Base-by-base conservation (phyloP, 1,140 invertebrate genomes). In the Drosophila neocordata region DNA sequence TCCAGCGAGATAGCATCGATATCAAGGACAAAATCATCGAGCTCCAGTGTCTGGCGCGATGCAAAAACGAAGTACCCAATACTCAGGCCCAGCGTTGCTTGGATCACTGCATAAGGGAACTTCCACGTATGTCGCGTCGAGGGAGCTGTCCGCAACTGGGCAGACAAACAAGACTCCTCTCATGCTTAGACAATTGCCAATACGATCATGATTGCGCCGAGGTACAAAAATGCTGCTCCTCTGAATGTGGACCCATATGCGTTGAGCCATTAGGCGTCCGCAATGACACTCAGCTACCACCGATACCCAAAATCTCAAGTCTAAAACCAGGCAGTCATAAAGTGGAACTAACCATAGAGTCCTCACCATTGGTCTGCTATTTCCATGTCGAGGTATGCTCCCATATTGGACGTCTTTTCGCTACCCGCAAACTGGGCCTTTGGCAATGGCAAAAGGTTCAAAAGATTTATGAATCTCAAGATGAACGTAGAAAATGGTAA, bases 201-300 rank as follows among this genome's bases (percentile, higher is more conserved):
- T 91, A 92, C 37, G 95, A 95, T 76, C 93, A 93, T 1, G 93
- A 95, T 60, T 95, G 95, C 78, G 92, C 93, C 18, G 94, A 93
- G 57, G 92, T 94, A 0, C 92, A 94, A 18, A 93, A 95, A 68
- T 95, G 95, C 85, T 95, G 95, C 71, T 82, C 90, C n/a, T 94
- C 94, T 73, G 92, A 92, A 22, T 95, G 95, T 57, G 94, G 95
- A 3, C 92, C 94, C 12, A 93, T 94, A 11, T 95, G 95, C 84
- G 93, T 93, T 78, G 92, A 93, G 41, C 94, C 95, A 0, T 56
- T 92, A 0, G 93, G 93, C 59, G 80, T 95, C 11, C 89, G 93
- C 11, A 92, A 92, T 41, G 78, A 85, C 58, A 87, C 63, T 0
- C 69, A 75, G 44, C 35, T 91, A 55, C 89, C 89, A 3, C 82